phyloP scores from a whole-genome alignment of 2,888 invertebrate species.

The Diarsia rubi region DNA sequence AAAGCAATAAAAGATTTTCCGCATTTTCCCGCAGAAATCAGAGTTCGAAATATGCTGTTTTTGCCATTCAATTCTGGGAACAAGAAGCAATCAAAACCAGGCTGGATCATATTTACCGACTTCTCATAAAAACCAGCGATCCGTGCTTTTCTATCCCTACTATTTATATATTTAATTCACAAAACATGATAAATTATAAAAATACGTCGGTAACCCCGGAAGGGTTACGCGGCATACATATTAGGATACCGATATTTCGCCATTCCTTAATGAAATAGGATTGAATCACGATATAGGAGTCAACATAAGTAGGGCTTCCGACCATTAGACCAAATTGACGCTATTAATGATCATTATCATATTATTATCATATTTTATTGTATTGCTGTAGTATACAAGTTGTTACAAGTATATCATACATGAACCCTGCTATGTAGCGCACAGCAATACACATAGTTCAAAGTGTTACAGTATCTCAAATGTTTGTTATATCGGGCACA shows the following conservation, averaged over 20 bases:
- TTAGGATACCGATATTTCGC: neutral
- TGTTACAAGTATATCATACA: too few relatives aligned
- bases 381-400: too few relatives aligned
- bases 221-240: neutral
- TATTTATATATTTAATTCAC: too few relatives aligned
- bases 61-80: neutral
- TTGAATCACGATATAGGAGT: too few relatives aligned
- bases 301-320: neutral
- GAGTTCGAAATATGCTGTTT: neutral
- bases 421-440: too few relatives aligned
- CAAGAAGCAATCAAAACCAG: neutral
- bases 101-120: neutral
- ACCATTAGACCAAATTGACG: neutral
- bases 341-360: neutral
- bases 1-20: conserved; percentile 5
- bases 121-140: neutral
- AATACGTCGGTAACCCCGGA: neutral
- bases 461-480: too few relatives aligned
- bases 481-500: too few relatives aligned
- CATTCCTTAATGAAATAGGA: too few relatives aligned
- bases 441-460: too few relatives aligned
- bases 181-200: neutral
- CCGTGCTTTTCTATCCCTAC: neutral
- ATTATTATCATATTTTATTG: too few relatives aligned
- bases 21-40: neutral